Conservation (phyloP, 1,140 invertebrate genomes). For the Lucilia cuprina region DNA sequence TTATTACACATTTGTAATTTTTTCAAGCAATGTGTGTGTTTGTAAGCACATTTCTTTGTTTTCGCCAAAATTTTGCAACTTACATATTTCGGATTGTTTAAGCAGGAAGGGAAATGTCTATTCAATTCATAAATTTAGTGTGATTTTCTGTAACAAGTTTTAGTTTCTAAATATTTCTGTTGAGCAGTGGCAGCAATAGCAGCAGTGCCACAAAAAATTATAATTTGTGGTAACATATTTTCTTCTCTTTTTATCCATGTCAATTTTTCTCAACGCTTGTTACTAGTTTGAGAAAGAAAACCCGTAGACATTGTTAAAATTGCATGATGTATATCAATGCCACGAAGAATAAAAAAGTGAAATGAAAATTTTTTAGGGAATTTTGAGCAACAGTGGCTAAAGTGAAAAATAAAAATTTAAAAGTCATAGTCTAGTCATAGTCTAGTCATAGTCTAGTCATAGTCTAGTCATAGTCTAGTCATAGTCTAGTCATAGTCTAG, state of each 20-base stretch:
- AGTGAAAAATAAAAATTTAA: background rate
- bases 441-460: too few relatives aligned
- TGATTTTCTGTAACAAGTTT: background rate
- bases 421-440: too few relatives aligned
- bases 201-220: too few relatives aligned
- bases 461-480: too few relatives aligned
- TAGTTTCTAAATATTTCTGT: background rate
- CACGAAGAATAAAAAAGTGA: background rate
- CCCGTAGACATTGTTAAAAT: constrained; percentile 17
- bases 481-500: too few relatives aligned
- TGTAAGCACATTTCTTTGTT: background rate
- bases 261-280: background rate
- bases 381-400: background rate
- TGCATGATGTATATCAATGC: constrained; percentile 23
- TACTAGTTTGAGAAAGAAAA: background rate
- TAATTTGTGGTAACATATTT: background rate
- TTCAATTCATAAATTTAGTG: background rate
- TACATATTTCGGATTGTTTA: background rate
- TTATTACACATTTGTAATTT: too few relatives aligned
- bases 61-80: background rate
- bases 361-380: background rate
- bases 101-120: background rate
- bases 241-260: background rate
- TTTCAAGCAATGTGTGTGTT: too few relatives aligned
- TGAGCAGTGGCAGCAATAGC: background rate